Conservation (phyloP, 2,797 vertebrate genomes). For the Diplodus puntazzo region DNA sequence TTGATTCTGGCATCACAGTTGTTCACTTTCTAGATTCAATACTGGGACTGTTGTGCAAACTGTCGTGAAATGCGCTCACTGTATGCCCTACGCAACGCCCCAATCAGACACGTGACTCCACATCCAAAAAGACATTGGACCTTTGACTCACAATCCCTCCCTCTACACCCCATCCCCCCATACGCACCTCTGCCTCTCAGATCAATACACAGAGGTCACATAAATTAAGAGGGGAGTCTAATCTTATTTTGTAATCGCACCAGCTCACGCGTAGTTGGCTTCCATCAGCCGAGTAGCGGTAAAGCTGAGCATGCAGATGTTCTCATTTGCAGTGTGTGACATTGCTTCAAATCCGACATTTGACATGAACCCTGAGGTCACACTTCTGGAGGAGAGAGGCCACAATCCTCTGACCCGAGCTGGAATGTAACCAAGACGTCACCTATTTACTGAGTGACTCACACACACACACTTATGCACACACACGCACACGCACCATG, state of each 20-base stretch:
- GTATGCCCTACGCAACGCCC: not conserved
- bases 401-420: conserved; percentile 19
- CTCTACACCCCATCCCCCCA: conserved; percentile 49
- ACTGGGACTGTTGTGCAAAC: no score
- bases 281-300: conserved; percentile 25
- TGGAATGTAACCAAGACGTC: conserved; percentile 23
- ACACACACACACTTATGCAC: not conserved
- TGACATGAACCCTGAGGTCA: conserved; percentile 12
- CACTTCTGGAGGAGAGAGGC: not conserved
- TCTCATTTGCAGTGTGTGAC: not conserved
- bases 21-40: no score
- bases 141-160: conserved; percentile 6
- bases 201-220: conserved; percentile 78
- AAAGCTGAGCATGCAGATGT: conserved; percentile 18
- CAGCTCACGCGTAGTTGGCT: conserved; percentile 36
- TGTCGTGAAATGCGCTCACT: not conserved
- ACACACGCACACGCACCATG: not conserved
- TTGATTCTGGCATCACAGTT: no score
- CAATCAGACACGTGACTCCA: conserved; percentile 2
- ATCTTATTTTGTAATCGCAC: conserved; percentile 73
- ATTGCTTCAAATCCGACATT: conserved; percentile 1
- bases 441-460: conserved; percentile 17
- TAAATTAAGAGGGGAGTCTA: conserved; percentile 67
- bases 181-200: conserved; percentile 44
- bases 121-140: not conserved